These are phyloP conservation scores for Oreortyx pictus DNA, from an alignment of 2,797 vertebrate species.

Conservation along the genomic window DNA sequence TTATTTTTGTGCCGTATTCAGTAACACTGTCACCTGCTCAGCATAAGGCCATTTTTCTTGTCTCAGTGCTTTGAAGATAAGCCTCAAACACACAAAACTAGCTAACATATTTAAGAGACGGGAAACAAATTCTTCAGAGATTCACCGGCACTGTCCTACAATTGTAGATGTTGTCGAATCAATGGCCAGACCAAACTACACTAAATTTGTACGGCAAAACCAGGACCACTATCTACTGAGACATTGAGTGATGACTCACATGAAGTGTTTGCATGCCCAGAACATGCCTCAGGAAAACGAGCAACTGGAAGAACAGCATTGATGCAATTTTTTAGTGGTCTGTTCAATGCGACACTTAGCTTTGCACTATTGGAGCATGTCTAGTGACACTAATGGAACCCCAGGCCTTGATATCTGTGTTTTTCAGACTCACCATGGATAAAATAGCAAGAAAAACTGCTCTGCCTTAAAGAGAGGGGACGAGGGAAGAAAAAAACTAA, in stretches of 20 bases:
- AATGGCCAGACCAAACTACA: neutral
- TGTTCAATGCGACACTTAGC: accelerated
- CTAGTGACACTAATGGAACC: neutral
- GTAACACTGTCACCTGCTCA: neutral
- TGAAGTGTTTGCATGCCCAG: neutral
- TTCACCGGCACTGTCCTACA: neutral
- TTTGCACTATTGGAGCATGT: neutral
- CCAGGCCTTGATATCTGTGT: neutral
- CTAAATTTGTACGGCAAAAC: neutral
- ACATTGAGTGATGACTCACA: neutral
- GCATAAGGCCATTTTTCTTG: neutral
- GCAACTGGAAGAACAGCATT: neutral
- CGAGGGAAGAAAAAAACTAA: neutral
- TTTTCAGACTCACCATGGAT: neutral
- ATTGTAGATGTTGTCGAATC: neutral
- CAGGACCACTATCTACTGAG: neutral
- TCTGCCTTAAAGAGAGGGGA: neutral
- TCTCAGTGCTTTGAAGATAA: neutral
- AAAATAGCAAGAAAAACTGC: neutral
- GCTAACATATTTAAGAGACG: neutral
- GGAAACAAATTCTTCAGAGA: neutral
- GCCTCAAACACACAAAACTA: neutral
- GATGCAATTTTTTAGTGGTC: neutral
- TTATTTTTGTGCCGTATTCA: neutral
- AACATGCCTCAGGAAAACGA: neutral